Percentiles rank a stretch among this genome's conserved stretches.
These are phyloP conservation scores for Steinernema khuongi DNA, from an alignment of 1,140 invertebrate genomes.

Conservation along the genomic window DNA sequence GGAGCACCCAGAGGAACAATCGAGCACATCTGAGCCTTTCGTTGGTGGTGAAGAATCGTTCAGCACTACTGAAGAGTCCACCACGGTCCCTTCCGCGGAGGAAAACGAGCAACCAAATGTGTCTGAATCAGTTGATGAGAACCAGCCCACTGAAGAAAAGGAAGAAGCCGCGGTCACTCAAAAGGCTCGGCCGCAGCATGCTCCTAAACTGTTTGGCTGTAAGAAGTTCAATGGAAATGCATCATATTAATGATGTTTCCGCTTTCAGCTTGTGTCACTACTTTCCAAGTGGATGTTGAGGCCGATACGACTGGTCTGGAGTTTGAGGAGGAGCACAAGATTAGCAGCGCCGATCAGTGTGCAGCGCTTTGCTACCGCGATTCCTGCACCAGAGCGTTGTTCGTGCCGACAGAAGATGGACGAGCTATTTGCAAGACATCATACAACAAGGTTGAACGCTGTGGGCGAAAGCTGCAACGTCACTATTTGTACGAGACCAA, in stretches of 20 bases:
- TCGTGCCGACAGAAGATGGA: not conserved
- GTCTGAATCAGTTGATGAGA: slow-evolving; percentile 2
- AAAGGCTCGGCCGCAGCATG: not conserved
- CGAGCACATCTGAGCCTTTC: too few relatives aligned
- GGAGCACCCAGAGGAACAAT: not conserved
- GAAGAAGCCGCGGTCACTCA: not conserved
- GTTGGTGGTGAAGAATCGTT: not conserved
- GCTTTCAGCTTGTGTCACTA: not conserved
- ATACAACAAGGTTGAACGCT: not conserved
- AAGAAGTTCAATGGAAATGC: not conserved
- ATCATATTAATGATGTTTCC: not conserved
- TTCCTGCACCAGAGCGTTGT: not conserved
- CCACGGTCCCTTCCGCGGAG: too few relatives aligned
- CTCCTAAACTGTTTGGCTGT: not conserved
- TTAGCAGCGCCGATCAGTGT: not conserved
- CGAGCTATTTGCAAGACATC: slow-evolving; percentile 7
- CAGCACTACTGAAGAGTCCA: not conserved
- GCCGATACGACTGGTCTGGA: not conserved
- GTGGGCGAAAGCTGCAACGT: not conserved
- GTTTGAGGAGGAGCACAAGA: not conserved
- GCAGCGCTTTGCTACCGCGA: not conserved
- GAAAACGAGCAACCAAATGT: too few relatives aligned
- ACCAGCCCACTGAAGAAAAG: not conserved
- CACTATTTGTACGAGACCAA: not conserved
- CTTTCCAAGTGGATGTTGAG: not conserved